phyloP scores from a whole-genome alignment of 1,140 invertebrate genomes.

The Amyelois transitella region DNA sequence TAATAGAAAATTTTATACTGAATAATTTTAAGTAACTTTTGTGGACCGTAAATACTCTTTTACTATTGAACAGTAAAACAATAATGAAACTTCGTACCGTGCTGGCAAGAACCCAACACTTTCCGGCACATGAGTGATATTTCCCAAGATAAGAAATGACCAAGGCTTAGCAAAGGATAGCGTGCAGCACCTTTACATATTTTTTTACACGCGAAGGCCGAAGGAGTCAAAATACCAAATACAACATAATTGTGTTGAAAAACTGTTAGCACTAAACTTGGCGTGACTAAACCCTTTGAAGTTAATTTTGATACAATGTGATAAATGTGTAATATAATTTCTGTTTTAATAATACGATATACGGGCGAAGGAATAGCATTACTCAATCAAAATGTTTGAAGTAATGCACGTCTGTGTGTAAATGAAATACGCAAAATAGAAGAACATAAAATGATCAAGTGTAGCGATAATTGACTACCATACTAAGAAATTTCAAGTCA shows the following conservation, averaged over 20 bases:
- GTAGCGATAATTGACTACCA: not conserved
- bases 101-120: slow-evolving; percentile 50
- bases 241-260: slow-evolving; percentile 1
- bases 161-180: not conserved
- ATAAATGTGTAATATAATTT: not conserved
- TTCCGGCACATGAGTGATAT: slow-evolving; percentile 48
- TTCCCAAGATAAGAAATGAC: slow-evolving; percentile 41
- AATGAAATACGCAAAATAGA: too few relatives aligned
- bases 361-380: not conserved
- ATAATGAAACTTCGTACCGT: slow-evolving; percentile 17
- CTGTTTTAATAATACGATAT: not conserved
- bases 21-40: too few relatives aligned
- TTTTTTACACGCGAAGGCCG: slow-evolving; percentile 22
- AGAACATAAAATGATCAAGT: not conserved
- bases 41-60: slow-evolving; percentile 1
- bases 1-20: too few relatives aligned
- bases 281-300: not conserved
- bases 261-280: too few relatives aligned
- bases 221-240: slow-evolving; percentile 1
- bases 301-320: not conserved
- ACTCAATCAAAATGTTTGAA: not conserved
- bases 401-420: not conserved
- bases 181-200: slow-evolving; percentile 3
- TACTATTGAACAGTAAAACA: slow-evolving; percentile 23
- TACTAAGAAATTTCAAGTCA: not conserved